Evolutionary conservation across 1,140 invertebrate genomes (phyloP).

Genomic region (Meloidogyne chitwoodi): DNA sequence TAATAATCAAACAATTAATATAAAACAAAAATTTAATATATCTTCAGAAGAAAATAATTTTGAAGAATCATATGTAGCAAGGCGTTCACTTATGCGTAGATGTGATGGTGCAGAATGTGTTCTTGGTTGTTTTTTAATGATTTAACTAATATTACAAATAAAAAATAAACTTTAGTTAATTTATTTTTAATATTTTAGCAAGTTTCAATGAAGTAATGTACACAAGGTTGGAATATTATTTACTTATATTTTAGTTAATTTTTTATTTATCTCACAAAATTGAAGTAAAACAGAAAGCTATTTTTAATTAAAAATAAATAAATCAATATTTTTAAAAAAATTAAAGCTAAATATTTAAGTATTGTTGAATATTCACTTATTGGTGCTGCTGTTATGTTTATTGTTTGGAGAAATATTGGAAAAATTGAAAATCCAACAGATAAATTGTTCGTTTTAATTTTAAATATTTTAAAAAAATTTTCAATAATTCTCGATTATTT

Average conservation of each 20-base stretch:
- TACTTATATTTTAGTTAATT: slow-evolving; percentile 62
- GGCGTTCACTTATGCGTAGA: slow-evolving; percentile 14
- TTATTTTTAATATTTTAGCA: slow-evolving; percentile 21
- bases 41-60: background rate
- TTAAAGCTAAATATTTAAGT: slow-evolving; percentile 69
- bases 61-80: background rate
- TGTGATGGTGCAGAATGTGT: slow-evolving; percentile 55
- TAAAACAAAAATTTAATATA: background rate
- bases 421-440: slow-evolving; percentile 17
- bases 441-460: slow-evolving; percentile 18
- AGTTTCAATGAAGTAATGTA: slow-evolving; percentile 84
- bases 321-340: slow-evolving; percentile 68
- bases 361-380: slow-evolving; percentile 95
- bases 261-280: slow-evolving; percentile 70
- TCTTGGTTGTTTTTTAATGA: slow-evolving; percentile 28
- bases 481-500: background rate
- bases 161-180: background rate
- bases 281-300: slow-evolving; percentile 70
- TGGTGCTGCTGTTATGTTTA: slow-evolving; percentile 89
- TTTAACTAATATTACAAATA: background rate
- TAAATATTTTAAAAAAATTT: background rate
- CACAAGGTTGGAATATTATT: slow-evolving; percentile 60
- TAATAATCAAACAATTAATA: background rate
- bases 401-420: slow-evolving; percentile 88
- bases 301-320: slow-evolving; percentile 65